phyloP scores from a whole-genome alignment of 2,888 invertebrate genomes.

The Pyralis farinalis region DNA sequence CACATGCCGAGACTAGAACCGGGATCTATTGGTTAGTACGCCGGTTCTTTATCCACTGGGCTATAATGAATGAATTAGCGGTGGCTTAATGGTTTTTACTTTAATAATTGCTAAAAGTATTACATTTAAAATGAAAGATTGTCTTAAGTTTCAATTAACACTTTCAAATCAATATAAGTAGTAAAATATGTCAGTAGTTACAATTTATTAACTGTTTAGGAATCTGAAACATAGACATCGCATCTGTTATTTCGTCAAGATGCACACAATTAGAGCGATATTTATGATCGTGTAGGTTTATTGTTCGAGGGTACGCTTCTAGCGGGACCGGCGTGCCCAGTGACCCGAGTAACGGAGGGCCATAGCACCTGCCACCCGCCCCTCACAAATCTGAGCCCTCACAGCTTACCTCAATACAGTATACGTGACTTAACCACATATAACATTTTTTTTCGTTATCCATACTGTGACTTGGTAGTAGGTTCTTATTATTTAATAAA shows the following conservation, averaged over 20 bases:
- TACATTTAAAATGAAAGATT: too few species aligned
- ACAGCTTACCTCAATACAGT: conserved; percentile 52
- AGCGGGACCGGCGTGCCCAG: conserved; percentile 17
- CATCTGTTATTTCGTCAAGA: conserved; percentile 6
- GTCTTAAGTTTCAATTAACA: too few species aligned
- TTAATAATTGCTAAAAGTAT: too few species aligned
- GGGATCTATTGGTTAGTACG: too few species aligned
- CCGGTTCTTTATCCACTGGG: too few species aligned
- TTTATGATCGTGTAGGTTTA: conserved; percentile 14
- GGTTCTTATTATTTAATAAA: too few species aligned
- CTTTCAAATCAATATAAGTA: not conserved
- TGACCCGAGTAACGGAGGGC: conserved; percentile 65
- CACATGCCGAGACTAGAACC: too few species aligned
- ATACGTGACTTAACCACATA: conserved; percentile 29
- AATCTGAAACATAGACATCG: conserved; percentile 1
- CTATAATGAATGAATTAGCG: too few species aligned
- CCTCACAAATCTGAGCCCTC: conserved; percentile 74
- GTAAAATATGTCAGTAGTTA: too few species aligned
- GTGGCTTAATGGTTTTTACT: too few species aligned
- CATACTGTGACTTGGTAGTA: too few species aligned
- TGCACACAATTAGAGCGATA: conserved; percentile 12
- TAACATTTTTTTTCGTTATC: conserved; percentile 4
- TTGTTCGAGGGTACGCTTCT: conserved; percentile 23
- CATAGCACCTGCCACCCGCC: conserved; percentile 65
- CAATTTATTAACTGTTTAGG: conserved; percentile 2